Base-by-base conservation (phyloP, 2,888 invertebrate genomes). In the Anthophora plumipes region DNA sequence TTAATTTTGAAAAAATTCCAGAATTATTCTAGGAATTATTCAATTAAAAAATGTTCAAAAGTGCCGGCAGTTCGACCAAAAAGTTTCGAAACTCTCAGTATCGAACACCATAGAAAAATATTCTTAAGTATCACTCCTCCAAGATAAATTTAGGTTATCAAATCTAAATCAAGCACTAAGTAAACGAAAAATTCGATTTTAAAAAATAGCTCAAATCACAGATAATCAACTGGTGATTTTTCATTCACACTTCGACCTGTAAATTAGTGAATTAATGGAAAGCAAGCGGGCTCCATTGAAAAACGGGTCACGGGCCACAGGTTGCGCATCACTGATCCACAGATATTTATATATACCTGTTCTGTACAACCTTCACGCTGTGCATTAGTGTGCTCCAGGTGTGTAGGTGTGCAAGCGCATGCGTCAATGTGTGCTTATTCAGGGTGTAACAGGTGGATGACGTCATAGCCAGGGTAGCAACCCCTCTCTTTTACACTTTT, bases 381-480 rank as follows among this genome's bases (percentile, higher is more conserved):
- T 43, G 59, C 41, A 39, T 12, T 48, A 14, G 67, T 59, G 37
- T 31, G 72, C 17, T 31, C 41, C 61, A 55, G 67, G 72, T 76
- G 74, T 64, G 72, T 73, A 59, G 11, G 50, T 82, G 69, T 17
- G 9, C 48, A 52, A n/a, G 48, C 66, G 66, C 71, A 78, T 61
- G 72, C 78, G 71, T 60, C 50, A 14, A 17, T 52, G 63, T 76
- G 70, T 79, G 76, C 82, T 75, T 80, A 86, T 83, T 86, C 82
- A 82, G 88, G 90, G 90, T 88, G 93, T 93, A 92, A 93, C 92
- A 93, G 92, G 93, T 93, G 92, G 91, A 90, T 92, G 80, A 87
- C 85, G 85, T 87, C 87, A 85, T 43, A 73, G 57, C 55, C 77
- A 84, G 81, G 80, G 61, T 82, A 77, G 85, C 72, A 71, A 74